Conservation (phyloP, 2,888 invertebrate species). For the Acrocyrtus sp. region DNA sequence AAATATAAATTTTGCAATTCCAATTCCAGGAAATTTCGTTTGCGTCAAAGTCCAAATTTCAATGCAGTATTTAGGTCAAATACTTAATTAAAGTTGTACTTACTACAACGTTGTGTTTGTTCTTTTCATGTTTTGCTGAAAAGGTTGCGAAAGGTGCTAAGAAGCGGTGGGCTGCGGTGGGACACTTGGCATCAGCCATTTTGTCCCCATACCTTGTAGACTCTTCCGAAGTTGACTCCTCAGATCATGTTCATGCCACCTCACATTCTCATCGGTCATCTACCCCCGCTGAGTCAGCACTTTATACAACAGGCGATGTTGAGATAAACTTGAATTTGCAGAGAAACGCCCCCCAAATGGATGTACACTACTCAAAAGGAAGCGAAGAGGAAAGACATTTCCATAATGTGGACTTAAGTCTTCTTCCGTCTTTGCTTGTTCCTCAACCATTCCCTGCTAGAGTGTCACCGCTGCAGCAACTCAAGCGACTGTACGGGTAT, state of each 20-base stretch:
- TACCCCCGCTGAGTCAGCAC: slow-evolving; percentile 13
- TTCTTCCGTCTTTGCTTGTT: slow-evolving; percentile 49
- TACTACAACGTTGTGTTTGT: too few relatives aligned
- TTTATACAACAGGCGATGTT: slow-evolving; percentile 46
- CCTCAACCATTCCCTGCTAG: slow-evolving; percentile 54
- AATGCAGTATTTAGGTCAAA: too few relatives aligned
- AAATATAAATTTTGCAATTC: too few relatives aligned
- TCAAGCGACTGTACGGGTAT: slow-evolving; percentile 44
- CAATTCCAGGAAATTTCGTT: too few relatives aligned
- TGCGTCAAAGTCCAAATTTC: too few relatives aligned
- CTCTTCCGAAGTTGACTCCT: slow-evolving; percentile 24
- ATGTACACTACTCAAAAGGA: slow-evolving; percentile 49
- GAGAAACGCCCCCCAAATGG: slow-evolving; percentile 44
- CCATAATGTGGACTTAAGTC: slow-evolving; percentile 56
- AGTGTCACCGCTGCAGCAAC: slow-evolving; percentile 45
- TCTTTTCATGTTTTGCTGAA: too few relatives aligned
- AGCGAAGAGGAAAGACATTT: slow-evolving; percentile 49
- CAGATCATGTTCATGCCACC: slow-evolving; percentile 20
- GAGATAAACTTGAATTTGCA: slow-evolving; percentile 52
- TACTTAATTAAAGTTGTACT: too few relatives aligned
- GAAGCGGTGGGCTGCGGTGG: slow-evolving; percentile 40
- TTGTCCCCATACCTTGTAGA: slow-evolving; percentile 50
- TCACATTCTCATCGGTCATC: slow-evolving; percentile 14
- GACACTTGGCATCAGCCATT: slow-evolving; percentile 34
- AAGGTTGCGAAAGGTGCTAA: slow-evolving; percentile 45